A percentile compares a stretch with the other conserved stretches of the same genome.
Conservation (phyloP, 2,797 vertebrate genomes). For the Borostomias antarcticus region DNA sequence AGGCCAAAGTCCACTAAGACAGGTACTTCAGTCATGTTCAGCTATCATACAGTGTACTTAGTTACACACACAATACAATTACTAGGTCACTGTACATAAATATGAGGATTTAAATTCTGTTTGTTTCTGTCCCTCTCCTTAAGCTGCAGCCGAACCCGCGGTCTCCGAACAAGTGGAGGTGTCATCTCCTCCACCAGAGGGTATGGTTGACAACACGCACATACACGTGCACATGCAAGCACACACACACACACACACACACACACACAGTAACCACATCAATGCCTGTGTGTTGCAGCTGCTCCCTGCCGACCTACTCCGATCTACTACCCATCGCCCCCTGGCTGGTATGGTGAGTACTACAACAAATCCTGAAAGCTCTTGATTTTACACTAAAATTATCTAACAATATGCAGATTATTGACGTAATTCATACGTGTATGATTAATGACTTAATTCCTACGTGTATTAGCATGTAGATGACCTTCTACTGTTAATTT, state of each 20-base stretch:
- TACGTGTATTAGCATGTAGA: neutral
- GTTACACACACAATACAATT: too few relatives aligned
- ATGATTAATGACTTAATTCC: too few relatives aligned
- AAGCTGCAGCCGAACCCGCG: conserved; percentile 56
- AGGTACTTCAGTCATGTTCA: conserved; percentile 43
- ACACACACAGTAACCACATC: neutral
- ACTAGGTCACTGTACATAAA: too few relatives aligned
- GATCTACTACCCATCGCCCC: conserved; percentile 78
- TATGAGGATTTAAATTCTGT: neutral
- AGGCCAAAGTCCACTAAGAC: conserved; percentile 51
- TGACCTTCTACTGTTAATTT: neutral
- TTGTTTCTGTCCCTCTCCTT: neutral
- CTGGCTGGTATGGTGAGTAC: conserved; percentile 71
- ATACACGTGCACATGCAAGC: neutral
- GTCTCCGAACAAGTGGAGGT: conserved; percentile 51
- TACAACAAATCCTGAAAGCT: neutral
- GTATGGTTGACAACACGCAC: conserved; percentile 37
- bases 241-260: neutral
- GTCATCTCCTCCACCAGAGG: conserved; percentile 59
- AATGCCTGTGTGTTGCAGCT: conserved; percentile 35
- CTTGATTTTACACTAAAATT: neutral
- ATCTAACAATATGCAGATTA: neutral
- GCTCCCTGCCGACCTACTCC: conserved; percentile 76
- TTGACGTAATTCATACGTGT: neutral
- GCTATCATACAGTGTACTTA: neutral